Evolutionary conservation across 2,797 vertebrate species (phyloP).

Genomic region (Trichosurus vulpecula): DNA sequence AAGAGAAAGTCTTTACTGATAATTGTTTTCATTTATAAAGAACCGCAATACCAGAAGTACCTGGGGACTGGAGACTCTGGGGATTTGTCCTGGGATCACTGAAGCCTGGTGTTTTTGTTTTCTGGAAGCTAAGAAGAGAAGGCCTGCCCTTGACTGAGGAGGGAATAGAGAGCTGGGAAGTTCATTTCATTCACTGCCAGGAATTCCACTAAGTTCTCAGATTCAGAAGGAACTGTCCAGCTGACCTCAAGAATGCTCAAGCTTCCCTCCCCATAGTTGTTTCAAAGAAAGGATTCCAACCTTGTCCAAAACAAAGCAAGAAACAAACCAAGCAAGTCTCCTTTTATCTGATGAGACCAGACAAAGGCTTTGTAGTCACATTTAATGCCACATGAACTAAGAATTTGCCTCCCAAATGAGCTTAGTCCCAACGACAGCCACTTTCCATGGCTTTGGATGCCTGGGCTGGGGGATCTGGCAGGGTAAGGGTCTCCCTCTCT

Average conservation of each 20-base stretch:
- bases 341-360: background rate
- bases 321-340: background rate
- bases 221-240: background rate
- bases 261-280: background rate
- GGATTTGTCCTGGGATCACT: background rate
- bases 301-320: background rate
- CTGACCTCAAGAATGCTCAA: background rate
- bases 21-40: background rate
- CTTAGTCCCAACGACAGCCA: background rate
- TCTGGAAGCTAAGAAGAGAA: background rate
- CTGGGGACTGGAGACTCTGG: background rate
- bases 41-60: background rate
- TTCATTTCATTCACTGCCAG: background rate
- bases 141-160: fast-evolving
- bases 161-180: background rate
- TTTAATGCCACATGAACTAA: background rate
- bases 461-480: background rate
- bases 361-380: background rate
- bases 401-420: background rate
- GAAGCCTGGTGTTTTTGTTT: background rate
- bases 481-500: background rate
- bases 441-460: background rate
- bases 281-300: background rate
- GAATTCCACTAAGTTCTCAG: background rate
- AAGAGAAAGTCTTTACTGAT: background rate